A percentile compares a stretch with the other conserved stretches of the same genome.
phyloP scores from a whole-genome alignment of 2,888 invertebrate genomes.

The Thyatira batis region DNA sequence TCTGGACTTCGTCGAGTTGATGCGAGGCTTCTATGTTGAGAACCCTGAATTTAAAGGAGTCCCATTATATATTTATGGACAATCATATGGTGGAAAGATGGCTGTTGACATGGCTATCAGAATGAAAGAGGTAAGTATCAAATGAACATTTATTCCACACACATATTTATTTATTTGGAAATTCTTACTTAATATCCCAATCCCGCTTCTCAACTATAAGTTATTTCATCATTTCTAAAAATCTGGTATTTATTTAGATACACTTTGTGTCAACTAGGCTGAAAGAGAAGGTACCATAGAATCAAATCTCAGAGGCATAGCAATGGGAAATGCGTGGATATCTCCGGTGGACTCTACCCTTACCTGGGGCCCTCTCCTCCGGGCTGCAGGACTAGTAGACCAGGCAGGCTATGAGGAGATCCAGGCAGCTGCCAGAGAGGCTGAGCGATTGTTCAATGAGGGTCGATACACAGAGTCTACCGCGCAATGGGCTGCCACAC shows the following conservation, averaged over 20 bases:
- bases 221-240: not conserved
- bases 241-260: not conserved
- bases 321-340: slow-evolving; percentile 95
- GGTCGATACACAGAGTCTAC: slow-evolving; percentile 84
- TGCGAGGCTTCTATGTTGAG: slow-evolving; percentile 85
- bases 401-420: slow-evolving; percentile 84
- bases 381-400: slow-evolving; percentile 88
- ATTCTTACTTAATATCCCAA: not conserved
- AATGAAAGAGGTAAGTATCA: slow-evolving; percentile 74
- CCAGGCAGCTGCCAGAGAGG: slow-evolving; percentile 78
- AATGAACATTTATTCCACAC: not conserved
- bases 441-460: slow-evolving; percentile 80
- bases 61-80: slow-evolving; percentile 92
- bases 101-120: slow-evolving; percentile 89
- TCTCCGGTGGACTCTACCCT: slow-evolving; percentile 92
- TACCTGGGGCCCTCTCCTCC: slow-evolving; percentile 91
- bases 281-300: slow-evolving; percentile 83
- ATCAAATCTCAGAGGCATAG: slow-evolving; percentile 89
- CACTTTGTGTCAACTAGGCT: slow-evolving; percentile 67
- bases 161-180: not conserved
- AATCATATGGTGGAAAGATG: slow-evolving; percentile 97
- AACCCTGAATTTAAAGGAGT: slow-evolving; percentile 87
- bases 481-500: slow-evolving; percentile 84
- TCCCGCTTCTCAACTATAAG: not conserved
- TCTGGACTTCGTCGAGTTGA: slow-evolving; percentile 87